Percentiles rank a stretch among this genome's conserved stretches.
These are phyloP conservation scores for Neotragus pygmaeus DNA, from an alignment of 2,113 vertebrate genomes.

Conservation along the genomic window DNA sequence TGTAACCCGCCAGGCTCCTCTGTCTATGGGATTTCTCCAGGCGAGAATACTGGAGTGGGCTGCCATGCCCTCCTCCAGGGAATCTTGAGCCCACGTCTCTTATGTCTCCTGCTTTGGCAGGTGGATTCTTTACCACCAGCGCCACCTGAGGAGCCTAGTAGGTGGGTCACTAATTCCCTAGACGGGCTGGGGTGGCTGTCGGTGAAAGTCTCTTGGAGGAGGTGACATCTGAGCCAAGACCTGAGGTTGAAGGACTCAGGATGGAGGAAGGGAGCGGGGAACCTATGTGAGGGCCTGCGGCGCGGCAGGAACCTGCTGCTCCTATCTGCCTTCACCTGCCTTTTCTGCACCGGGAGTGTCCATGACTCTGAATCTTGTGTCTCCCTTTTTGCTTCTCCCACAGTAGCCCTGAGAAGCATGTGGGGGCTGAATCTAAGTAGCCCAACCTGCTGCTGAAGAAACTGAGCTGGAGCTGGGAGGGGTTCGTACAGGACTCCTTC, in stretches of 20 bases:
- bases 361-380: background rate
- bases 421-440: background rate
- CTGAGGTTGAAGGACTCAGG: background rate
- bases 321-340: background rate
- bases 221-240: background rate
- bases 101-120: background rate
- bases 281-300: accelerated
- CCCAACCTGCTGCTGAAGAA: background rate
- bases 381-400: background rate
- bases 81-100: background rate
- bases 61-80: background rate
- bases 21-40: background rate
- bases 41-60: background rate
- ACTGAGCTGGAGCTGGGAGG: background rate
- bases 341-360: accelerated
- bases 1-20: background rate
- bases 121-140: background rate
- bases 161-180: background rate
- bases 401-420: background rate
- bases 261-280: background rate
- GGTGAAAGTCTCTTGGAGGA: background rate
- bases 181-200: background rate
- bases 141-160: background rate
- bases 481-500: accelerated
- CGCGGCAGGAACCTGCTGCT: accelerated